These are phyloP conservation scores for Callorhinus ursinus DNA, from an alignment of 2,113 vertebrate species.

Conservation along the genomic window DNA sequence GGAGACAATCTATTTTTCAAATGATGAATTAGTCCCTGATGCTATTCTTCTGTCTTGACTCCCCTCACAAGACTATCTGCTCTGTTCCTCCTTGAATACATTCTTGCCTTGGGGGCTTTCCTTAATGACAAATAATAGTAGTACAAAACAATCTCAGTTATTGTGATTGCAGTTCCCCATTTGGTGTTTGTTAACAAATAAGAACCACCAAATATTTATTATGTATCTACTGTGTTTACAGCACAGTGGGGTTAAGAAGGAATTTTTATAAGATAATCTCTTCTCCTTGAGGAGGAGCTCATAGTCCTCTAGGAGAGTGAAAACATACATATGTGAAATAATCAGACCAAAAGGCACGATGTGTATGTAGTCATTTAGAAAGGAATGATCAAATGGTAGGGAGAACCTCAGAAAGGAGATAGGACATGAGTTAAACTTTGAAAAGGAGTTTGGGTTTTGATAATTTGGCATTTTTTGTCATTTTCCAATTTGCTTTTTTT, in stretches of 20 bases:
- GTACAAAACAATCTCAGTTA: not conserved
- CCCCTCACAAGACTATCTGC: not conserved
- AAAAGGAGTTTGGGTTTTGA: not conserved
- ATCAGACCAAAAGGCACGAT: not conserved
- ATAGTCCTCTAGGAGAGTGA: not conserved
- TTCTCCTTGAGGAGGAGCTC: not conserved
- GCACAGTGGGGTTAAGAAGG: not conserved
- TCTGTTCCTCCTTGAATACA: not conserved
- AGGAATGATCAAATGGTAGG: not conserved
- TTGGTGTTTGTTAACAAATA: constrained; percentile 51
- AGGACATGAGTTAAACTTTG: not conserved
- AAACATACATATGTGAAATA: not conserved
- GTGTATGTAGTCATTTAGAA: not conserved
- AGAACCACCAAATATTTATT: constrained; percentile 1
- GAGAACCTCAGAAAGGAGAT: not conserved
- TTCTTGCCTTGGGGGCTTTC: not conserved
- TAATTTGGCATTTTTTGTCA: constrained; percentile 13
- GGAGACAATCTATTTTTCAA: constrained; percentile 55
- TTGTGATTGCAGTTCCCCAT: not conserved
- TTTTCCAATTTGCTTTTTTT: not conserved
- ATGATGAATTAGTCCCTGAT: constrained; percentile 1
- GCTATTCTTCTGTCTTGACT: not conserved
- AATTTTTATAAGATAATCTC: not conserved
- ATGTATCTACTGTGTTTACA: not conserved
- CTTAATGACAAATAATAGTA: constrained; percentile 17